Percentiles rank a stretch among this genome's conserved stretches.
These are phyloP conservation scores for Seriola rivoliana DNA, from an alignment of 2,113 vertebrate genomes.

Conservation along the genomic window DNA sequence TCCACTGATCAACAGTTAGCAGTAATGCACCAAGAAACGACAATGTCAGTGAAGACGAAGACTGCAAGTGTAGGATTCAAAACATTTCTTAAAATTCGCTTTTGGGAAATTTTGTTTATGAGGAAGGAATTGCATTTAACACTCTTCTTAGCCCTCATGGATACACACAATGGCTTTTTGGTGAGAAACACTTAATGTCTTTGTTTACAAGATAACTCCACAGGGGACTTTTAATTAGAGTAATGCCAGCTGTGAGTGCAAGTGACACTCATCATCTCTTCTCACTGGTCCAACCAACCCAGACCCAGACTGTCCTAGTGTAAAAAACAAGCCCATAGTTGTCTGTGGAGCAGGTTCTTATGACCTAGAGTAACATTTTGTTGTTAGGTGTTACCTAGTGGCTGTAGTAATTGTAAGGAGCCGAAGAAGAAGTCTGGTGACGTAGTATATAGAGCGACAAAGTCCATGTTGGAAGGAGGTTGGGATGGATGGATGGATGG, in stretches of 20 bases:
- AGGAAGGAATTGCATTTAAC: background rate
- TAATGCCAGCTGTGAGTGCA: slow-evolving; percentile 1
- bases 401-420: too few relatives aligned
- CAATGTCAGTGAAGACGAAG: background rate
- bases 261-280: background rate
- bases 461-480: too few relatives aligned
- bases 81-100: background rate
- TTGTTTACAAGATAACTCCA: background rate
- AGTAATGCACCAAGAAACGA: background rate
- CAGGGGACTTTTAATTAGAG: background rate
- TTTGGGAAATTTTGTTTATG: background rate
- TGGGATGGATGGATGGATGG: too few relatives aligned
- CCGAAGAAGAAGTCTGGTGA: too few relatives aligned
- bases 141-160: background rate
- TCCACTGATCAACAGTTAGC: background rate
- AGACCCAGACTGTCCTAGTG: too few relatives aligned
- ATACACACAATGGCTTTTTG: background rate
- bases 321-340: too few relatives aligned
- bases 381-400: too few relatives aligned
- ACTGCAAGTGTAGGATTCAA: background rate
- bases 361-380: too few relatives aligned
- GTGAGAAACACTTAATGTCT: background rate
- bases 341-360: too few relatives aligned
- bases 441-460: too few relatives aligned
- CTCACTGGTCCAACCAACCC: background rate